Conservation (phyloP, 2,113 vertebrate species). For the Ia io region DNA sequence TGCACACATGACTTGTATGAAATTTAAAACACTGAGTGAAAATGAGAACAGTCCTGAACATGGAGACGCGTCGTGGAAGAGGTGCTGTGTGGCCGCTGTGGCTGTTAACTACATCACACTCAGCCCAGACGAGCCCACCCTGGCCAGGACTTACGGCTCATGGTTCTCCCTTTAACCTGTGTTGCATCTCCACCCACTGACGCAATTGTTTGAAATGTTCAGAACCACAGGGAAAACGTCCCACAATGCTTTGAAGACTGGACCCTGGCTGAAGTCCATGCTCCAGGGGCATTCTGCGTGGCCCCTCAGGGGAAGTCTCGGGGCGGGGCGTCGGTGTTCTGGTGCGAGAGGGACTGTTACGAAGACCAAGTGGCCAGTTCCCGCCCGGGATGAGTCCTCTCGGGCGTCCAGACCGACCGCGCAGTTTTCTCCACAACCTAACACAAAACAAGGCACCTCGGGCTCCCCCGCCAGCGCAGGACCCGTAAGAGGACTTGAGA, state of each 20-base stretch:
- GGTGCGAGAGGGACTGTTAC: no score
- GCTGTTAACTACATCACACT: background rate
- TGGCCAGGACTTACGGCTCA: background rate
- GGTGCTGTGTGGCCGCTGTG: background rate
- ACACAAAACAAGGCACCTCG: background rate
- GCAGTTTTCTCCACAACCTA: background rate
- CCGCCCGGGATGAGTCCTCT: no score
- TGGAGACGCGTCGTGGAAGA: fast-evolving
- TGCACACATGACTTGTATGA: background rate
- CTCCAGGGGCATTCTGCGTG: background rate
- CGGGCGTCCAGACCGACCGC: background rate
- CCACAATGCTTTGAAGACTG: background rate
- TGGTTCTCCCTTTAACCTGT: background rate
- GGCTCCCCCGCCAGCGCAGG: background rate
- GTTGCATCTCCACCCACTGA: background rate
- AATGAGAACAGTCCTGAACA: background rate
- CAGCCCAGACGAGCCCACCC: background rate
- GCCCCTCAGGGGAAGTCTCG: background rate
- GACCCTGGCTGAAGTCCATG: background rate
- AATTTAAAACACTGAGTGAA: background rate
- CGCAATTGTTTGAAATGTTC: background rate
- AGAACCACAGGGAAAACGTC: background rate
- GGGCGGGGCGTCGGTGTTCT: fast-evolving
- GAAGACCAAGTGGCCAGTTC: background rate
- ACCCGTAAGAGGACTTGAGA: background rate